Base-by-base conservation (phyloP, 2,113 vertebrate species). In the Gadus chalcogrammus region DNA sequence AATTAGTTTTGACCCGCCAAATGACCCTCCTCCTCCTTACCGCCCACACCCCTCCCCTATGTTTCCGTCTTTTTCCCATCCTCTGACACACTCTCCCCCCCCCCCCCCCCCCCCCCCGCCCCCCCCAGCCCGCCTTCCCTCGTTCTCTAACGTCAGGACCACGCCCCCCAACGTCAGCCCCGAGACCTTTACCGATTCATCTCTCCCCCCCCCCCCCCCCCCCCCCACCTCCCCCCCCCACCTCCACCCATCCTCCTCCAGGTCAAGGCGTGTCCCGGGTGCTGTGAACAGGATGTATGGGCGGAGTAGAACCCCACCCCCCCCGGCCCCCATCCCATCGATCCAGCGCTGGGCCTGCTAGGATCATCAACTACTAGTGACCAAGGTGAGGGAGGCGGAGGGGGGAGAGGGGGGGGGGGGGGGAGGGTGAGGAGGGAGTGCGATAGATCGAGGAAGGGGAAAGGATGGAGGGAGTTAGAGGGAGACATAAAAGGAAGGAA, bases 271-370 rank as follows among this genome's bases (percentile, higher is more conserved):
- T 69, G 78, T 77, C 42, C 75, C 35, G 74, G 24, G 27, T 71
- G 42, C 16, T 31, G 42, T 75, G 56, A 31, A 55, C 16, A 67
- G 73, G 67, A 75, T 2, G 16, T 9, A 48, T 56, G 58, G 55
- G 27, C 64, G 67, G n/a, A 53, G 61, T 66, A 1, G 28, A 55
- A 11, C 3, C 16, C 24, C 70, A 60, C 78, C 74, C 1, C 66
- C 27, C 28, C 74, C 60, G 65, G 64, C 35, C 2, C 59, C 35
- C 3, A 87, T 76, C 70, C 69, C 75, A 85, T 89, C 31, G 79
- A 89, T 87, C 84, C 67, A 9, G 8, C 56, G 42, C 63, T 65
- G 16, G 58, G 58, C 79, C 81, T 48, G 42, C 42, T 2, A 48
- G 42, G 42, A 48, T 12, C 42, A 9, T 48, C 42, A 48, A 9